Conservation (phyloP, 2,888 invertebrate genomes). For the Nebria brevicollis region DNA sequence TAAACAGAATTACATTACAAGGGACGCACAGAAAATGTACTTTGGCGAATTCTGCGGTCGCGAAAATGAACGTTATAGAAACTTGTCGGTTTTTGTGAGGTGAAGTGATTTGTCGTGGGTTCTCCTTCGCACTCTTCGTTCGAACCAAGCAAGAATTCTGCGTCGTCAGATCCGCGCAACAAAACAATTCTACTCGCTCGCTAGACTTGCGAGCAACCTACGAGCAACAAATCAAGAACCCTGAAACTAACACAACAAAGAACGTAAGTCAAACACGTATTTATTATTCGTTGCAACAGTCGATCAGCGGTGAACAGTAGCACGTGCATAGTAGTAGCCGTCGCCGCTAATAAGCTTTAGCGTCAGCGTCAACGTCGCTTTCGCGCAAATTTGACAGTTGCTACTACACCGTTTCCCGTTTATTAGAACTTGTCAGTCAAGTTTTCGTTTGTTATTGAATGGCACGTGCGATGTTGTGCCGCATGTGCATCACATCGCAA, state of each 20-base stretch:
- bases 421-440: conserved; percentile 1
- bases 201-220: neutral
- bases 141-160: conserved; percentile 18
- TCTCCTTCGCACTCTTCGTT: conserved; percentile 6
- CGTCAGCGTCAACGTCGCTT: neutral
- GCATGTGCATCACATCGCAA: conserved; percentile 22
- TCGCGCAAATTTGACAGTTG: neutral
- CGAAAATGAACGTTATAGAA: conserved; percentile 35
- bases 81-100: conserved; percentile 38
- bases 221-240: conserved; percentile 13
- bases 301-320: neutral
- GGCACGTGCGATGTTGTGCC: conserved; percentile 13
- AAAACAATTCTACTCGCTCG: conserved; percentile 1
- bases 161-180: conserved; percentile 20
- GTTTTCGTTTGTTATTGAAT: conserved; percentile 18
- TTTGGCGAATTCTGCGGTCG: conserved; percentile 38
- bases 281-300: neutral
- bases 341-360: too few relatives aligned
- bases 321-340: neutral
- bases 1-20: conserved; percentile 52
- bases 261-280: neutral
- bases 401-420: neutral
- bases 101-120: conserved; percentile 36
- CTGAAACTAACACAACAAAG: conserved; percentile 2
- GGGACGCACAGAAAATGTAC: conserved; percentile 39